These are phyloP conservation scores for Acanthopagrus latus DNA, from an alignment of 2,797 vertebrate species.

Conservation along the genomic window DNA sequence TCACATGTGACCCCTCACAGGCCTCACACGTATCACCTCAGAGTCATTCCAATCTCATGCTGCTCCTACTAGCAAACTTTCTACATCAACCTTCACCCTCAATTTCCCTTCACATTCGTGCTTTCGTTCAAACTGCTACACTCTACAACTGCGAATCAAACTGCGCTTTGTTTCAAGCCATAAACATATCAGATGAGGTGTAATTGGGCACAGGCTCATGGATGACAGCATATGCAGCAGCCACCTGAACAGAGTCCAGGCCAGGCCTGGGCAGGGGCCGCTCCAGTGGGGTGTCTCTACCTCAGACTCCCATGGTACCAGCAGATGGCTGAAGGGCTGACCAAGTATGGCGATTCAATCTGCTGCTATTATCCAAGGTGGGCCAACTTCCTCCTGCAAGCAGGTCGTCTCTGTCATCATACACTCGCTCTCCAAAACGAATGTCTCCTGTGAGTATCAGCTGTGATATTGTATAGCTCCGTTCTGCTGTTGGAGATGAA, in stretches of 20 bases:
- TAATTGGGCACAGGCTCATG: slow-evolving; percentile 58
- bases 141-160: slow-evolving; percentile 43
- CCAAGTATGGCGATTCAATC: slow-evolving; percentile 81
- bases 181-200: slow-evolving; percentile 52
- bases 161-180: slow-evolving; percentile 48
- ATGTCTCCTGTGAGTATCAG: slow-evolving; percentile 39
- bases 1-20: neutral
- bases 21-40: neutral
- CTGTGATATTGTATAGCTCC: slow-evolving; percentile 31
- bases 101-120: neutral
- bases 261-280: slow-evolving; percentile 41
- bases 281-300: slow-evolving; percentile 43
- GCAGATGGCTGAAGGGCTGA: slow-evolving; percentile 81
- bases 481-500: slow-evolving; percentile 6
- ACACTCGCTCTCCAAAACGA: slow-evolving; percentile 37
- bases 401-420: slow-evolving; percentile 64
- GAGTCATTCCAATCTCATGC: neutral
- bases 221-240: slow-evolving; percentile 69
- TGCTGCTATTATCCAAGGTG: slow-evolving; percentile 77
- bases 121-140: slow-evolving; percentile 15
- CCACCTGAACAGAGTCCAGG: slow-evolving; percentile 66
- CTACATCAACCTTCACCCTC: slow-evolving; percentile 16
- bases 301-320: slow-evolving; percentile 69
- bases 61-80: slow-evolving; percentile 1
- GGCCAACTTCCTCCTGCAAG: slow-evolving; percentile 75